Percentiles rank a stretch among this genome's conserved stretches.
These are phyloP conservation scores for Zonitis immaculata DNA, from an alignment of 2,888 invertebrate genomes.

Conservation along the genomic window DNA sequence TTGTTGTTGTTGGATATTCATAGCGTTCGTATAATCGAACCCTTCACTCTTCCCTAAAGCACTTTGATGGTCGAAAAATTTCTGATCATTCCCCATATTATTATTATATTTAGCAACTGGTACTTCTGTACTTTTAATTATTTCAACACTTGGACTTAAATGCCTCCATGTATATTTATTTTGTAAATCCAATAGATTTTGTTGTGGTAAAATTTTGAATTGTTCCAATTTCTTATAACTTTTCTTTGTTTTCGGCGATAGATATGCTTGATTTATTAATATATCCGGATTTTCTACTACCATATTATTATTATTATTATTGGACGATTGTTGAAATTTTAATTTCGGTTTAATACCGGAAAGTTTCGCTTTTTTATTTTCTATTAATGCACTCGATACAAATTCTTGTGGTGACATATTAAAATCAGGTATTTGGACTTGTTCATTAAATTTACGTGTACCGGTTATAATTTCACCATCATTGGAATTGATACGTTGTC, in stretches of 20 bases:
- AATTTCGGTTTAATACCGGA: constrained; percentile 18
- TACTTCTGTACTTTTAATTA: constrained; percentile 32
- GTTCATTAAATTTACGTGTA: constrained; percentile 19
- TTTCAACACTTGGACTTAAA: constrained; percentile 39
- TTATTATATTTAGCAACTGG: constrained; percentile 2
- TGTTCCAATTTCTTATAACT: constrained; percentile 14
- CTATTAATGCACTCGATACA: constrained; percentile 7
- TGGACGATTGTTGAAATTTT: constrained; percentile 7
- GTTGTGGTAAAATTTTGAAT: background rate
- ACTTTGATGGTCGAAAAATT: constrained; percentile 47
- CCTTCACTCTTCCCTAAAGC: constrained; percentile 50
- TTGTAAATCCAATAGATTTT: constrained; percentile 9
- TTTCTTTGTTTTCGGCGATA: constrained; percentile 15
- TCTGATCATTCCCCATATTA: constrained; percentile 5
- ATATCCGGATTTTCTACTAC: constrained; percentile 8
- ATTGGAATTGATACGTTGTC: constrained; percentile 7
- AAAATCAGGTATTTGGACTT: constrained; percentile 13
- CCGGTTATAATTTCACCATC: constrained; percentile 23
- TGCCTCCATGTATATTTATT: constrained; percentile 33
- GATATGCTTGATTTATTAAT: constrained; percentile 11
- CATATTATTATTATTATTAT: too few species aligned
- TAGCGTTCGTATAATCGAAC: constrained; percentile 49
- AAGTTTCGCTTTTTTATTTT: constrained; percentile 13
- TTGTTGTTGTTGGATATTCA: constrained; percentile 23
- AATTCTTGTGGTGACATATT: constrained; percentile 14